These are phyloP conservation scores for Leptosomus discolor DNA, from an alignment of 2,113 vertebrate species.

Conservation along the genomic window DNA sequence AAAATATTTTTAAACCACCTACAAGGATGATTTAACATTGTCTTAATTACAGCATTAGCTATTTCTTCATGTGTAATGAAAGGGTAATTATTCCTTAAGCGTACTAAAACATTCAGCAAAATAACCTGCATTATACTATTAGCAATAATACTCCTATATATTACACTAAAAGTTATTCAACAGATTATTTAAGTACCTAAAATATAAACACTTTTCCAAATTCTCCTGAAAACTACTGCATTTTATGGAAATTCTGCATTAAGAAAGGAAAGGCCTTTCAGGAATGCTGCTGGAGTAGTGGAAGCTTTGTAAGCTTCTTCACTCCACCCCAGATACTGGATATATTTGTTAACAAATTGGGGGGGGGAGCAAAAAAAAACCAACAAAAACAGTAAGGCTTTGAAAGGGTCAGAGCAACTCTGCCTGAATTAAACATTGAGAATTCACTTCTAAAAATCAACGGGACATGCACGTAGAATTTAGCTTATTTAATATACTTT, in stretches of 20 bases:
- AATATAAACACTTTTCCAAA: background rate
- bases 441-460: background rate
- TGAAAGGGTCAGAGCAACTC: background rate
- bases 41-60: background rate
- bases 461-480: background rate
- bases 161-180: background rate
- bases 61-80: background rate
- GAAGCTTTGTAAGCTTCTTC: background rate
- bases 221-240: background rate
- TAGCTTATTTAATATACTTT: background rate
- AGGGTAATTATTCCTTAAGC: background rate
- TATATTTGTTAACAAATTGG: background rate
- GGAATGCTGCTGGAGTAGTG: background rate
- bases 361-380: background rate
- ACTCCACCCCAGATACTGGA: background rate
- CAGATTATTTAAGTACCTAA: background rate
- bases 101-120: background rate
- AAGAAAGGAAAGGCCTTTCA: background rate
- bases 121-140: background rate
- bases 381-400: background rate
- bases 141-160: background rate
- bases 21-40: background rate
- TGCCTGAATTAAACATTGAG: background rate
- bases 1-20: background rate
- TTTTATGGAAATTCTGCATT: background rate